A percentile compares a stretch with the other conserved stretches of the same genome.
These are phyloP conservation scores for Parelbella ahira DNA, from an alignment of 2,888 invertebrate genomes.

Conservation along the genomic window DNA sequence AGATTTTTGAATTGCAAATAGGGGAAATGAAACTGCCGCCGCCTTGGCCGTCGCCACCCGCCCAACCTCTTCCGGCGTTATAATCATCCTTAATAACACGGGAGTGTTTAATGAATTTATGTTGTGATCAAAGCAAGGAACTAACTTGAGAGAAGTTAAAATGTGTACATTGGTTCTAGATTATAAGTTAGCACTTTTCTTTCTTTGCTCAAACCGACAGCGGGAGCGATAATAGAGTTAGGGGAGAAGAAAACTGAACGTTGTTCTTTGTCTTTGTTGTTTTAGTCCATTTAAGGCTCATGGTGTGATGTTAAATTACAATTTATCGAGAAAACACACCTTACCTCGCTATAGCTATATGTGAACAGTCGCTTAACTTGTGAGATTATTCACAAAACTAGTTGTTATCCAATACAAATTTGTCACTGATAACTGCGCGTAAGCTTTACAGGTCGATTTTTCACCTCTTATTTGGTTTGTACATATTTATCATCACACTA, in stretches of 20 bases:
- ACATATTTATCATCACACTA: too few relatives aligned
- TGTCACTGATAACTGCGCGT: too few relatives aligned
- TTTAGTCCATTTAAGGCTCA: too few relatives aligned
- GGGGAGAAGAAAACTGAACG: slow-evolving; percentile 4
- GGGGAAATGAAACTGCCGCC: slow-evolving; percentile 68
- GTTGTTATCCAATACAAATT: too few relatives aligned
- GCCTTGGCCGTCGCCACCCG: slow-evolving; percentile 49
- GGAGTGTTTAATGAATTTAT: slow-evolving; percentile 72
- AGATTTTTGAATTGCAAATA: slow-evolving; percentile 78
- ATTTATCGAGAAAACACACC: too few relatives aligned
- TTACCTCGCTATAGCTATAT: too few relatives aligned
- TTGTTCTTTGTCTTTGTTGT: slow-evolving; percentile 4
- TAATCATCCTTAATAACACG: slow-evolving; percentile 72
- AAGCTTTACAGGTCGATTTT: too few relatives aligned
- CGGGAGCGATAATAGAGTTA: slow-evolving; percentile 7
- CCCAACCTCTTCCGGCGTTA: slow-evolving; percentile 58
- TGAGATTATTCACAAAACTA: too few relatives aligned
- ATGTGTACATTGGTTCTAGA: slow-evolving; percentile 33
- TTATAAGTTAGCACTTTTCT: slow-evolving; percentile 20
- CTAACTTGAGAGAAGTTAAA: slow-evolving; percentile 44
- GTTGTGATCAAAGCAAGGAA: slow-evolving; percentile 62
- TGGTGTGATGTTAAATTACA: too few relatives aligned
- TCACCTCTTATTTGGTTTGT: too few relatives aligned
- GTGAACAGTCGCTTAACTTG: too few relatives aligned
- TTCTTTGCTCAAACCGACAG: neutral